Base-by-base conservation (phyloP, 2,888 invertebrate species). In the Metacarcinus magister region DNA sequence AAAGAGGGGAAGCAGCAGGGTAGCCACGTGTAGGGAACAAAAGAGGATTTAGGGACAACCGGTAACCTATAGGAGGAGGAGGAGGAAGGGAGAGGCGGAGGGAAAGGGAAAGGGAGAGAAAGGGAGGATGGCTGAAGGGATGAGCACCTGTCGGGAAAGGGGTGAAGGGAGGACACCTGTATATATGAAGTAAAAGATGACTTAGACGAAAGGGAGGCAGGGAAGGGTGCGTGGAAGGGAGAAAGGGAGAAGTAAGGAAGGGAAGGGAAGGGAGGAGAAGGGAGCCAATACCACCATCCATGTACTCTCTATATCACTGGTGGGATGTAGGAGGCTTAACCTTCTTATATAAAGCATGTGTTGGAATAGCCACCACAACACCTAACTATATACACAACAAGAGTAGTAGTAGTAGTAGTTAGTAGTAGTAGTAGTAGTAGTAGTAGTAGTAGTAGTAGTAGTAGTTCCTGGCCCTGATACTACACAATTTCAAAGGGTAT, bases 21-120 rank as follows among this genome's bases (percentile, higher is more conserved):
- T 82, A 19, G n/a, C 82, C 92, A 39, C 95, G 95, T 95, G 95
- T 32, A 48, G 8, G 16, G 95, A 82, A 95, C 95, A 95, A 95
- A 95, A 43, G 82, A 82, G 48, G 95, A 92, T 92, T 95, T 92
- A 92, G 95, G 91, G 91, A 92, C 75, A 91, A 91, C 91, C 91
- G 95, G 95, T 91, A 95, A 54, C 95, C 82, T 82, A 10, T 32
- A 46, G 82, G 67, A 46, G 60, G 32, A 28, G 28, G 28, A 10
- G 23, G 54, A 39, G 93, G 28, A 13, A 39, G 48, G 32, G 54
- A 54, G 60, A 16, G 23, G 19, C 10, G 44, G 94, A 23, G 46
- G 32, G 89, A 39, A n/a, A 48, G 89, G 89, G 94, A 39, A 16
- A 39, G 94, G n/a, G 39, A 48, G 39, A 5, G 16, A 60, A 39